Base-by-base conservation (phyloP, 2,797 vertebrate genomes). In the Ibycter americanus region DNA sequence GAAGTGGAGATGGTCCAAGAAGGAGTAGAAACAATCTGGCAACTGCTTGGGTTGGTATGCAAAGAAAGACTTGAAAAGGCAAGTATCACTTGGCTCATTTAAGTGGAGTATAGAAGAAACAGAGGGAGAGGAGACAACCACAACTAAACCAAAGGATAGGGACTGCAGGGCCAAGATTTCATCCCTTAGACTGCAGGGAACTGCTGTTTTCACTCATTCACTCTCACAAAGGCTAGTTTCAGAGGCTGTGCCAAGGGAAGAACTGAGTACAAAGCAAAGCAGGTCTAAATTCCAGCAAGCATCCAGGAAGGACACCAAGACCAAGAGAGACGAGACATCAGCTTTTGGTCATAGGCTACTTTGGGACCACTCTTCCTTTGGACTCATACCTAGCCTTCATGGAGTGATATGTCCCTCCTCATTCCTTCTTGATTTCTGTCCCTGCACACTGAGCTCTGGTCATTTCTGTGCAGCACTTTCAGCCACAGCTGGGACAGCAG, bases 371-470 rank as follows among this genome's bases (percentile, higher is more conserved):
- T 23, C 14, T 44, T 40, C 13, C 34, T 71, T 62, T 51, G 70
- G 19, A 27, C 7, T 78, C 68, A 15, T 1, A 67, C 38, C 51
- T 83, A 17, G 26, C 20, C 26, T 11, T 66, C 34, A 4, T 7
- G 22, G 34, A 32, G 9, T 4, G 3, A 21, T 22, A 6, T 1
- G 3, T 13, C 6, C 6, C 4, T 44, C 27, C 27, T 77, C 14
- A 15, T 42, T 74, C 27, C 22, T 49, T 29, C 65, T 78, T 74
- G 3, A 38, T 78, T 71, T 83, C 34, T 88, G 46, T 7, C 22
- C 4, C 14, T 8, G 18, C 29, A 25, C 55, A 10, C 29, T 25
- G 63, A 89, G 18, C 21, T 86, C 65, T 81, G 62, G 44, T 46
- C 21, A 61, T 38, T 20, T 78, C 51, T 68, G 17, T 9, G 6